These are phyloP conservation scores for Mormyrops boulengeri DNA, from an alignment of 2,797 vertebrate species.

Conservation along the genomic window DNA sequence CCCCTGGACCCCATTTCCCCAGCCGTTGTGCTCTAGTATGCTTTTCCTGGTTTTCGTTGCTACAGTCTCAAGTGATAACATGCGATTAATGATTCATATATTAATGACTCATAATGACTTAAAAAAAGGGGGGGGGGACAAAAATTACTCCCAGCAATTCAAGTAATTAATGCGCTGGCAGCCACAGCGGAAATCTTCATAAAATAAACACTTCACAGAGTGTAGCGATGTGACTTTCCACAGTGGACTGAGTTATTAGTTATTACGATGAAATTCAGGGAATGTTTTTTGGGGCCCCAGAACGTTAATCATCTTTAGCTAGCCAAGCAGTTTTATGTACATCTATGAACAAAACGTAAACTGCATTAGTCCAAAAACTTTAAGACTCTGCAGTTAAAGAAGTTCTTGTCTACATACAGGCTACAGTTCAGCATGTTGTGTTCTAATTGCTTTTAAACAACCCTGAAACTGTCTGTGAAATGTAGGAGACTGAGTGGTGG, in stretches of 20 bases:
- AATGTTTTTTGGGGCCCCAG: background rate
- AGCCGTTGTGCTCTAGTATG: background rate
- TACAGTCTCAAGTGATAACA: background rate
- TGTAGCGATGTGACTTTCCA: background rate
- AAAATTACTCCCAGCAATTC: background rate
- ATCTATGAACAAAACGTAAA: background rate
- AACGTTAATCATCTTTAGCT: background rate
- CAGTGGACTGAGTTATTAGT: conserved; percentile 1
- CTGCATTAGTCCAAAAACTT: background rate
- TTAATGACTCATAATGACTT: background rate
- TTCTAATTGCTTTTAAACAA: background rate
- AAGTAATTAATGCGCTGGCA: background rate
- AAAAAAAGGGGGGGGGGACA: background rate
- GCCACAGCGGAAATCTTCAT: background rate
- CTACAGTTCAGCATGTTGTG: background rate
- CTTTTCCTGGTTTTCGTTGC: background rate
- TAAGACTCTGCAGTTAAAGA: background rate
- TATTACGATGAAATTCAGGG: background rate
- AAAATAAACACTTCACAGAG: background rate
- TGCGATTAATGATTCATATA: background rate
- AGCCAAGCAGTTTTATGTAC: background rate
- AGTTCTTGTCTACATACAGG: background rate
- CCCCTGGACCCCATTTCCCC: background rate
- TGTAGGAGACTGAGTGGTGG: background rate
- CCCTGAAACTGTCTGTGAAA: background rate